Conservation (phyloP, 2,888 invertebrate species). For the Scrobipalpa atriplicella region DNA sequence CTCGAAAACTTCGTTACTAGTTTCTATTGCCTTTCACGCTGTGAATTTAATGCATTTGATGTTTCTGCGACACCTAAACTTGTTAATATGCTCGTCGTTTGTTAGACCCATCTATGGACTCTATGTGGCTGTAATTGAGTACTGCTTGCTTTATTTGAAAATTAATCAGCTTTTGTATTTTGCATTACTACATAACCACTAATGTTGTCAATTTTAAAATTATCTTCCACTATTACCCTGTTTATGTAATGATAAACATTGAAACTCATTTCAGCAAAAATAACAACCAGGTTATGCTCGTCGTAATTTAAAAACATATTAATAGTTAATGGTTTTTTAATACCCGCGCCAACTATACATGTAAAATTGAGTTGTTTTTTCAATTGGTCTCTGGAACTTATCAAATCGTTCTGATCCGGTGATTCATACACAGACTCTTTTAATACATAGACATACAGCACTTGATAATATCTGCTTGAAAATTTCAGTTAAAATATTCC, state of each 20-base stretch:
- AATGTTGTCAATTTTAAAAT: background rate
- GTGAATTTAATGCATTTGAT: slow-evolving; percentile 37
- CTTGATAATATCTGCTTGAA: too few species aligned
- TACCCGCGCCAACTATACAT: slow-evolving; percentile 13
- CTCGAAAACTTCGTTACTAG: slow-evolving; percentile 32
- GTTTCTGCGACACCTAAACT: slow-evolving; percentile 29
- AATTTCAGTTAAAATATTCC: too few species aligned
- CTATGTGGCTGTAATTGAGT: slow-evolving; percentile 37
- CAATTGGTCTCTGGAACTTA: slow-evolving; percentile 37
- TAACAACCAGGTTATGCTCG: slow-evolving; percentile 7
- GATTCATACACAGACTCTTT: slow-evolving; percentile 3
- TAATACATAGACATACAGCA: background rate
- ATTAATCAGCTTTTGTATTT: slow-evolving; percentile 14
- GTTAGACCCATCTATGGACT: slow-evolving; percentile 73
- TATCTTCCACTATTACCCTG: background rate
- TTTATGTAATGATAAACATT: background rate
- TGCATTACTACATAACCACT: background rate
- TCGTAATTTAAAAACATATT: slow-evolving; percentile 5
- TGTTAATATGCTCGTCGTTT: slow-evolving; percentile 7
- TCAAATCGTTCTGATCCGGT: slow-evolving; percentile 36
- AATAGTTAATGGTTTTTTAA: slow-evolving; percentile 33
- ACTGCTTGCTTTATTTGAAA: slow-evolving; percentile 26
- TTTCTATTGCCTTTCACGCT: slow-evolving; percentile 40
- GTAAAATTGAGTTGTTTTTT: slow-evolving; percentile 33
- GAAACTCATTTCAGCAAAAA: slow-evolving; percentile 1